A percentile compares a stretch with the other conserved stretches of the same genome.
These are phyloP conservation scores for Prionailurus bengalensis DNA, from an alignment of 2,113 vertebrate species.

Conservation along the genomic window DNA sequence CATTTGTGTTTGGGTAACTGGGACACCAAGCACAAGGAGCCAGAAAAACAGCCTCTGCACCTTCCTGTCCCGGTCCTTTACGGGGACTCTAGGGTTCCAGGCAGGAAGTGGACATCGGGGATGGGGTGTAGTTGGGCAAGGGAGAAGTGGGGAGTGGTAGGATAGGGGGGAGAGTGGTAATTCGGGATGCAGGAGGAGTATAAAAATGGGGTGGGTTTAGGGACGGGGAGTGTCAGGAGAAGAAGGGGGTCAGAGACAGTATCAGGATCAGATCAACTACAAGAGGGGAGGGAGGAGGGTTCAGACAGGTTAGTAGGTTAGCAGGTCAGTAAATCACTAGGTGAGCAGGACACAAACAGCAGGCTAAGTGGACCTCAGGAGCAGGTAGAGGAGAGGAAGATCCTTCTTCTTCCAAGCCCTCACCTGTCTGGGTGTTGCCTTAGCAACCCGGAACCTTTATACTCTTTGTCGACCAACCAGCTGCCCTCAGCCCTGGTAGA, in stretches of 20 bases:
- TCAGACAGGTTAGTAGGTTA: neutral
- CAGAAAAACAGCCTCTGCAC: constrained; percentile 63
- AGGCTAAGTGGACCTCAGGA: neutral
- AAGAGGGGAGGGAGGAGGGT: neutral
- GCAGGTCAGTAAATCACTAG: neutral
- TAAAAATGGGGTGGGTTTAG: constrained; percentile 53
- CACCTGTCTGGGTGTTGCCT: rapidly evolving
- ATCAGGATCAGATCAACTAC: neutral
- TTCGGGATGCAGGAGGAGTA: constrained; percentile 68
- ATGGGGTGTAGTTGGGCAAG: too few species aligned
- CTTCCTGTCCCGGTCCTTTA: neutral
- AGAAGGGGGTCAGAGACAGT: too few species aligned
- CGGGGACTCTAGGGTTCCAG: neutral
- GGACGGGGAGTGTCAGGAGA: constrained; percentile 56
- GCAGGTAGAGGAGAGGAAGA: neutral
- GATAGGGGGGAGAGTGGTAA: neutral
- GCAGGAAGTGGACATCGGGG: neutral
- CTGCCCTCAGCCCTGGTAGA: too few species aligned
- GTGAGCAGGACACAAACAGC: neutral
- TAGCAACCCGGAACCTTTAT: neutral
- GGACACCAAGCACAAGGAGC: neutral
- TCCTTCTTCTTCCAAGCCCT: neutral
- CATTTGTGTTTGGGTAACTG: constrained; percentile 62
- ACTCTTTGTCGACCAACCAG: too few species aligned
- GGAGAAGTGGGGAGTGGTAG: constrained; percentile 36